phyloP scores from a whole-genome alignment of 53 echinoderm and acorn worm species.

The Actinopyga echinites region DNA sequence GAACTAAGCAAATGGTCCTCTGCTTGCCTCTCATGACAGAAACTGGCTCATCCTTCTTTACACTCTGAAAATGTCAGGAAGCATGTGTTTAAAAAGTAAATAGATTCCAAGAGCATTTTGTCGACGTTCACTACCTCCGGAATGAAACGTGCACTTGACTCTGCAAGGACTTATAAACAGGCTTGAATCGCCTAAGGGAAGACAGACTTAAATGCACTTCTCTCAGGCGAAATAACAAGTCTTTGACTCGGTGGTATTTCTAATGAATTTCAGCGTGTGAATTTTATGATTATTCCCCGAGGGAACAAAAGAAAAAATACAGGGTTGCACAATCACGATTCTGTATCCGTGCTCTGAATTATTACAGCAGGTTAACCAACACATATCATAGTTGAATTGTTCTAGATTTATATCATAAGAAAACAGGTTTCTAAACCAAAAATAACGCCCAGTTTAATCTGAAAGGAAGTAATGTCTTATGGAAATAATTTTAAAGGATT shows the following conservation, averaged over 20 bases:
- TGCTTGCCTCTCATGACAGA: not conserved
- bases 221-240: slow-evolving; percentile 38
- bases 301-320: slow-evolving; percentile 24
- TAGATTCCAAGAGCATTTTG: slow-evolving; percentile 24
- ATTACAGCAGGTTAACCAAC: slow-evolving; percentile 35
- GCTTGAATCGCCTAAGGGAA: slow-evolving; percentile 22
- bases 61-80: slow-evolving; percentile 33
- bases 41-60: slow-evolving; percentile 29
- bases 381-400: slow-evolving; percentile 17
- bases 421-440: no score
- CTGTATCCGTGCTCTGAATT: slow-evolving; percentile 38
- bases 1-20: not conserved
- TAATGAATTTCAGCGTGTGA: slow-evolving; percentile 40
- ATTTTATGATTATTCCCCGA: slow-evolving; percentile 39
- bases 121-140: slow-evolving; percentile 31
- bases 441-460: no score
- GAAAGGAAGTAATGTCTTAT: no score
- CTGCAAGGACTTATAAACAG: slow-evolving; percentile 29
- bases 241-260: slow-evolving; percentile 33
- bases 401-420: not conserved
- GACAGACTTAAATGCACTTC: slow-evolving; percentile 40
- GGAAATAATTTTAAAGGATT: no score
- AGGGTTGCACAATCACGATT: slow-evolving; percentile 39
- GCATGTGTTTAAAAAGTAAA: slow-evolving; percentile 38
- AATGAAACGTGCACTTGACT: slow-evolving; percentile 37